Conservation (phyloP, 2,113 vertebrate species). For the Laticauda laticaudata region DNA sequence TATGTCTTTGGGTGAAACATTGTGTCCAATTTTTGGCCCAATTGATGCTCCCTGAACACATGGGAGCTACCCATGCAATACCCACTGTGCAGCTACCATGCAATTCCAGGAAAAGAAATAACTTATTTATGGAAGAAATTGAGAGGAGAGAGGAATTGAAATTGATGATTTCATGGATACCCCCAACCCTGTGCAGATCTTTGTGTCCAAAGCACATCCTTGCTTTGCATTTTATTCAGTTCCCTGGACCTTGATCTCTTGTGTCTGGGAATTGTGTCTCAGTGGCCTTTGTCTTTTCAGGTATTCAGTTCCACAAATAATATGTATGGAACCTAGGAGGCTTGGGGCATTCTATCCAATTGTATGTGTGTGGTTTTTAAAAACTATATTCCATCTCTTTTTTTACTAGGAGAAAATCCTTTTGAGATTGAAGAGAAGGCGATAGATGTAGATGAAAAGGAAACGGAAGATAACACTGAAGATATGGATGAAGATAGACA, state of each 20-base stretch:
- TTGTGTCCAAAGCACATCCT: neutral
- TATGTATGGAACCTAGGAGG: neutral
- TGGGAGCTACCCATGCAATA: neutral
- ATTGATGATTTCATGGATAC: neutral
- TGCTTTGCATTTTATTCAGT: neutral
- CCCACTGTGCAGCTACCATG: neutral
- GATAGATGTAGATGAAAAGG: constrained; percentile 69
- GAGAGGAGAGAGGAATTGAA: neutral
- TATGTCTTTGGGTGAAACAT: neutral
- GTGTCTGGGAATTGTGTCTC: neutral
- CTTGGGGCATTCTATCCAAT: neutral
- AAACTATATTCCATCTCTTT: neutral
- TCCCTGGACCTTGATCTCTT: neutral
- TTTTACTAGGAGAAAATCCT: constrained; percentile 76
- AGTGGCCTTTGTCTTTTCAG: neutral
- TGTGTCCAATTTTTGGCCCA: neutral
- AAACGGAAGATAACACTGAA: constrained; percentile 54
- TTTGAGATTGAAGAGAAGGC: constrained; percentile 84
- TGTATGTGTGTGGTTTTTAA: neutral
- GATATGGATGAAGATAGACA: constrained; percentile 50
- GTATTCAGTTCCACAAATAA: neutral
- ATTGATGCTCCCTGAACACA: neutral
- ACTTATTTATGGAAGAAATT: neutral
- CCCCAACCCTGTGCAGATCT: neutral
- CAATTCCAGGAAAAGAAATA: neutral